These are phyloP conservation scores for Boloria selene DNA, from an alignment of 2,888 invertebrate species.

Conservation along the genomic window DNA sequence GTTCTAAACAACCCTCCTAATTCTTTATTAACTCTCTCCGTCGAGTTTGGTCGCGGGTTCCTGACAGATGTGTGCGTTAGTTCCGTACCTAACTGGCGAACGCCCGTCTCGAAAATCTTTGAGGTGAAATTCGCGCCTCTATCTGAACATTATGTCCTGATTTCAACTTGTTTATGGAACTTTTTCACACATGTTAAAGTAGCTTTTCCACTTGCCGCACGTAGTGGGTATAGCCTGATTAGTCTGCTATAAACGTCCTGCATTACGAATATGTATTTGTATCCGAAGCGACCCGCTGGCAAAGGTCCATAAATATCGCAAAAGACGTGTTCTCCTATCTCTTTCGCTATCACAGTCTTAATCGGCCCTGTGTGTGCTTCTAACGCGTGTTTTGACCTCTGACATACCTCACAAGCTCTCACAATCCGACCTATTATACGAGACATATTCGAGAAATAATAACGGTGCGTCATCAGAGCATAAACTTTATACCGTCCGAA, in stretches of 20 bases:
- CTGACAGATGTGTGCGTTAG: slow-evolving; percentile 37
- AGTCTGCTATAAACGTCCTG: slow-evolving; percentile 26
- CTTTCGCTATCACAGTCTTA: not conserved
- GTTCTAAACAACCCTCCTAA: slow-evolving; percentile 36
- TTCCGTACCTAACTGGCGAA: slow-evolving; percentile 23
- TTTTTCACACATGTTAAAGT: slow-evolving; percentile 25
- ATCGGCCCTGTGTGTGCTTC: not conserved
- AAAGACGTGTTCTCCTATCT: not conserved
- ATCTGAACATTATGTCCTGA: slow-evolving; percentile 35
- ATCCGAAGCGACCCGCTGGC: not conserved
- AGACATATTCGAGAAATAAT: not conserved
- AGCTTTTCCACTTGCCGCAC: slow-evolving; percentile 19
- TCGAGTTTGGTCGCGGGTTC: slow-evolving; percentile 41
- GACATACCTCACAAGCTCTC: slow-evolving; percentile 1
- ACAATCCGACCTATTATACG: not conserved
- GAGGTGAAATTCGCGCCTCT: slow-evolving; percentile 37
- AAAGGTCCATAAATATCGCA: not conserved
- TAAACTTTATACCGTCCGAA: not conserved
- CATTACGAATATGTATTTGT: slow-evolving; percentile 8
- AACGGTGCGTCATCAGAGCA: not conserved
- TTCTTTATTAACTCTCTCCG: slow-evolving; percentile 42
- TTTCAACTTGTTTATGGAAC: slow-evolving; percentile 31
- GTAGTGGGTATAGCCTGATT: slow-evolving; percentile 12
- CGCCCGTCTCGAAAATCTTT: slow-evolving; percentile 17
- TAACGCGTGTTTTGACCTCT: not conserved